These are phyloP conservation scores for Eubucco bourcierii DNA, from an alignment of 2,113 vertebrate species.

Conservation along the genomic window DNA sequence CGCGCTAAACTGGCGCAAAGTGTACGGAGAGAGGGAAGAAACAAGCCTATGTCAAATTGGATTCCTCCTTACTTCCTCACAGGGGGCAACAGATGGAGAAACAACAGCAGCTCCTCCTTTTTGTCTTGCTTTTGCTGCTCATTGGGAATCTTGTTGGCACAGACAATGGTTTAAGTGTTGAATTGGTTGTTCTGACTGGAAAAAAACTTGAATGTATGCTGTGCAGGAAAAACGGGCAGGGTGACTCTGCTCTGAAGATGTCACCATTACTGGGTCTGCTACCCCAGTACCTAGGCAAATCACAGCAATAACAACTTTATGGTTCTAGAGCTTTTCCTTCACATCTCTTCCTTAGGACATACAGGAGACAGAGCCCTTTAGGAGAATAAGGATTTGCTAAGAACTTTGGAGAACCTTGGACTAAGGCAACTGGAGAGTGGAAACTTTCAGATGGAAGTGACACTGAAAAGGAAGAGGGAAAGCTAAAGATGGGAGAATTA, in stretches of 20 bases:
- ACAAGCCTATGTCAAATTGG: fast-evolving
- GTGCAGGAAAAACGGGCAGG: background rate
- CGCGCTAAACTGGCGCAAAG: background rate
- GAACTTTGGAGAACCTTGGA: background rate
- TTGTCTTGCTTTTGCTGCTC: background rate
- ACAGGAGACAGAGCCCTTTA: fast-evolving
- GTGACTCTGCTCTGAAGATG: background rate
- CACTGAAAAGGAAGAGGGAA: background rate
- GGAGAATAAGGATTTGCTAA: background rate
- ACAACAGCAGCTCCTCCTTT: background rate
- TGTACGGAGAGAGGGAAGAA: background rate
- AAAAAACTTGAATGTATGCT: background rate
- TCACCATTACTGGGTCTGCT: background rate
- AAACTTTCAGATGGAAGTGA: background rate
- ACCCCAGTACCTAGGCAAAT: background rate
- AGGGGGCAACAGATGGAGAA: background rate
- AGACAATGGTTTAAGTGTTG: background rate
- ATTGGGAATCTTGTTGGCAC: background rate
- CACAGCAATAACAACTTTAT: background rate
- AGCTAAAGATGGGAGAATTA: background rate
- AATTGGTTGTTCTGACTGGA: background rate
- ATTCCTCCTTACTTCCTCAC: background rate
- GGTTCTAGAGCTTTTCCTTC: background rate
- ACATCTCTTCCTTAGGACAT: background rate
- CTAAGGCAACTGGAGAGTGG: background rate